Evolutionary conservation across 2,113 vertebrate genomes (phyloP).

Genomic region (Fregata magnificens): DNA sequence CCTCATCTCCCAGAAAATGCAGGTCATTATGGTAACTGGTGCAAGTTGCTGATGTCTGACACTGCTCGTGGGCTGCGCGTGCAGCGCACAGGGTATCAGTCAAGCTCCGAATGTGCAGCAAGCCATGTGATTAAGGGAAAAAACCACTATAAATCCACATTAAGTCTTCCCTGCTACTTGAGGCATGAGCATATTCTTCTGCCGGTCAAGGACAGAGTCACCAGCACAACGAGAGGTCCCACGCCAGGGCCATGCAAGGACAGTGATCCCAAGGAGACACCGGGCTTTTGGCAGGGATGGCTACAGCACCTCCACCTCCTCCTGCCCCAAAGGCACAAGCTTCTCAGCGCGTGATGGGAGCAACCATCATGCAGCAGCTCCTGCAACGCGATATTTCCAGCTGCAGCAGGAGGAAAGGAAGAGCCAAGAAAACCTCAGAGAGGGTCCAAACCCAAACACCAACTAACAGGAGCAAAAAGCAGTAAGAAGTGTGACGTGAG

Average conservation of each 20-base stretch:
- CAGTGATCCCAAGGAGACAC: no score
- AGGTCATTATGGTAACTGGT: not conserved
- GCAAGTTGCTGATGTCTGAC: not conserved
- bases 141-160: not conserved
- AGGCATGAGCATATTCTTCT: not conserved
- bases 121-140: not conserved
- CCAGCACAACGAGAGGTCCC: not conserved
- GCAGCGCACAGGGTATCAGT: not conserved
- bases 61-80: accelerated
- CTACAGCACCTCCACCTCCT: not conserved
- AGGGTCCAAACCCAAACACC: not conserved
- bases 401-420: not conserved
- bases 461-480: not conserved
- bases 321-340: not conserved
- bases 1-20: not conserved
- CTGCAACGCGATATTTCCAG: not conserved
- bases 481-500: not conserved
- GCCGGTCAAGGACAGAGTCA: not conserved
- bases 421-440: not conserved
- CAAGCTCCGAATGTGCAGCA: not conserved
- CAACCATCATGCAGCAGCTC: not conserved
- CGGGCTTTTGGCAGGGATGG: not conserved
- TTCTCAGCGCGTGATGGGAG: accelerated
- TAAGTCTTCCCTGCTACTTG: not conserved
- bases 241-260: accelerated